Conservation (phyloP, 2,888 invertebrate species). For the Himalopsyche japonica region DNA sequence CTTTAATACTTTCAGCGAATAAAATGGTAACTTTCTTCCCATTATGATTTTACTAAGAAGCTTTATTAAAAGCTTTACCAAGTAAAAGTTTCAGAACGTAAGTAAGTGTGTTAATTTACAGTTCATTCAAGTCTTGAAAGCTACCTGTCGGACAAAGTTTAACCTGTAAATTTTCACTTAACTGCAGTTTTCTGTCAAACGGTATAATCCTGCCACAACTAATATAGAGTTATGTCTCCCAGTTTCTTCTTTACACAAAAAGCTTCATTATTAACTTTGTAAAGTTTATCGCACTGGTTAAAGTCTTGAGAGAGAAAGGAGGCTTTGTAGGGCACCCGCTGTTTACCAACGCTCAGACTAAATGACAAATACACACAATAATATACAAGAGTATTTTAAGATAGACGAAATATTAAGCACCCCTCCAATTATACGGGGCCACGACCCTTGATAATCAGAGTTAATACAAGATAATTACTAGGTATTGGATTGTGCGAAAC, state of each 20-base stretch:
- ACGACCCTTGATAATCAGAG: too few relatives aligned
- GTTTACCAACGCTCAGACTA: too few relatives aligned
- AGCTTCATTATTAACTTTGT: not conserved
- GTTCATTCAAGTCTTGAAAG: not conserved
- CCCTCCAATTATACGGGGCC: too few relatives aligned
- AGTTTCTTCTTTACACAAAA: not conserved
- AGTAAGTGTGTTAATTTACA: not conserved
- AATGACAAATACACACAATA: too few relatives aligned
- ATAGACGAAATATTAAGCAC: too few relatives aligned
- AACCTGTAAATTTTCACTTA: not conserved
- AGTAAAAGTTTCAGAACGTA: not conserved
- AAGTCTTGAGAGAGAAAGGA: not conserved
- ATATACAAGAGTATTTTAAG: too few relatives aligned
- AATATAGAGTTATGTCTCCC: not conserved
- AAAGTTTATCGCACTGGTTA: not conserved
- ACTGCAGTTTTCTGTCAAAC: not conserved
- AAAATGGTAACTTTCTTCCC: not conserved
- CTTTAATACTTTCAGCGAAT: not conserved
- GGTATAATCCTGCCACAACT: not conserved
- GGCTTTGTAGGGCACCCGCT: too few relatives aligned
- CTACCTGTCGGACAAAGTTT: not conserved
- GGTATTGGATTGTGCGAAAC: too few relatives aligned
- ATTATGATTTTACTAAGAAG: not conserved
- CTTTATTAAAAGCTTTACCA: not conserved
- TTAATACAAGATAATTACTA: too few relatives aligned